Evolutionary conservation across 2,888 invertebrate genomes (phyloP), one percentile per base, ranked within the genome.

Genomic region (Andrena flavipes): DNA sequence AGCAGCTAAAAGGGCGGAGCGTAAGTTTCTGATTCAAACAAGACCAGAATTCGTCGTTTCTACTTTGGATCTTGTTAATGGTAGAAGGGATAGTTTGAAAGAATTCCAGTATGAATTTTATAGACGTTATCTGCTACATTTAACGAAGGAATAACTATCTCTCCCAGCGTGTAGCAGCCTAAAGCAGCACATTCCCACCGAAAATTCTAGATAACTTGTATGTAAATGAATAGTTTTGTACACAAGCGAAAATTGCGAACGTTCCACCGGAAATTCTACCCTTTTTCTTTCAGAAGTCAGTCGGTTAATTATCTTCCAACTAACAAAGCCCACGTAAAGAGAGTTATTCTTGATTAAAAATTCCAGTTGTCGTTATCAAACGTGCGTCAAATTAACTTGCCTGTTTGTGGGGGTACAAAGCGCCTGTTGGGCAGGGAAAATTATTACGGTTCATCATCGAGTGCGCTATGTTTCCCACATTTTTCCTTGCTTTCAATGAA

Each of bases 211-310:
- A 23, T 76, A 79, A 76, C 69, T 63, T 64, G 62, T 69, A 69
- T 42, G 69, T 56, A 76, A 76, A 76, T 65, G 64, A 70, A 49
- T 70, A 51, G 2, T n/a, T 62, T 35, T n/a, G 63, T 49, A 49
- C 54, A 33, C 63, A 48, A 48, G 68, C 48, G n/a, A 23, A 67
- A 62, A 42, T 42, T 23, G 20, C 23, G 64, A 29, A 13, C 49
- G 69, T 70, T 79, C 70, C 69, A 76, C 70, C 60, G 62, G 69
- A 63, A 65, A 65, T 76, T 76, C 69, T 49, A 48, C 76, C 26
- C 35, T 64, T 35, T 51, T 76, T 35, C 48, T 20, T 23, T 56
- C 67, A n/a, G 8, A 63, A 68, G 48, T 42, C 68, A n/a, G 56
- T 68, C 51, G 1, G 42, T 42, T 42, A 42, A 42, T 79, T 76